These are phyloP conservation scores for Lepidotrigona ventralis DNA, from an alignment of 1,140 invertebrate species.

Conservation along the genomic window DNA sequence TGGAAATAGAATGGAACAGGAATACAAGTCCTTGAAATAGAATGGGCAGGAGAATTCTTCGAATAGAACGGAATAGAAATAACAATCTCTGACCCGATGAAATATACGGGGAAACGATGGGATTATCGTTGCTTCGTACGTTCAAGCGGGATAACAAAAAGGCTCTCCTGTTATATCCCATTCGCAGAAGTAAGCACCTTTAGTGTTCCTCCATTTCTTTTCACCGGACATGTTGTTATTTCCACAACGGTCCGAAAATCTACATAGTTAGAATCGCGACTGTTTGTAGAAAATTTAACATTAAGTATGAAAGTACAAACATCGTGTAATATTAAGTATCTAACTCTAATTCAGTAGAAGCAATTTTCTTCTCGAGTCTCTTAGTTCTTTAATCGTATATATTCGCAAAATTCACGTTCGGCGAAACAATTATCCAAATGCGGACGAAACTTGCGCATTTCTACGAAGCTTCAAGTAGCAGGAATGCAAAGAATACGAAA, in stretches of 20 bases:
- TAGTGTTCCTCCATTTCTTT: background rate
- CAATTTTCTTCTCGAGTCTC: too few species aligned
- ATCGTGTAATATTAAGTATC: too few species aligned
- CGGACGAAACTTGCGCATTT: too few species aligned
- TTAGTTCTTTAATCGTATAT: too few species aligned
- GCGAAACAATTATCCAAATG: too few species aligned
- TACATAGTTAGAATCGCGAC: background rate
- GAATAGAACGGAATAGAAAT: background rate
- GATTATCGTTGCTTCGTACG: background rate
- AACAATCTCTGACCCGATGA: background rate
- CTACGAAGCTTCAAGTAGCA: too few species aligned
- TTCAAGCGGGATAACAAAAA: background rate
- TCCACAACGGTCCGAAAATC: background rate
- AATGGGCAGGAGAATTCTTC: background rate
- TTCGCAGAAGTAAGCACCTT: background rate
- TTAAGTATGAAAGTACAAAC: too few species aligned
- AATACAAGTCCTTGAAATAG: background rate
- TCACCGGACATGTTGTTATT: background rate
- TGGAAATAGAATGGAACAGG: background rate
- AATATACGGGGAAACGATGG: background rate
- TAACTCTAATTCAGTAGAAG: too few species aligned
- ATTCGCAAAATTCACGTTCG: too few species aligned
- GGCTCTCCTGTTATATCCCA: background rate
- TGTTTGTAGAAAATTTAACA: background rate
- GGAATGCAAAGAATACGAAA: background rate